Evolutionary conservation across 2,888 invertebrate genomes (phyloP).

Genomic region (Drosophila limbata): DNA sequence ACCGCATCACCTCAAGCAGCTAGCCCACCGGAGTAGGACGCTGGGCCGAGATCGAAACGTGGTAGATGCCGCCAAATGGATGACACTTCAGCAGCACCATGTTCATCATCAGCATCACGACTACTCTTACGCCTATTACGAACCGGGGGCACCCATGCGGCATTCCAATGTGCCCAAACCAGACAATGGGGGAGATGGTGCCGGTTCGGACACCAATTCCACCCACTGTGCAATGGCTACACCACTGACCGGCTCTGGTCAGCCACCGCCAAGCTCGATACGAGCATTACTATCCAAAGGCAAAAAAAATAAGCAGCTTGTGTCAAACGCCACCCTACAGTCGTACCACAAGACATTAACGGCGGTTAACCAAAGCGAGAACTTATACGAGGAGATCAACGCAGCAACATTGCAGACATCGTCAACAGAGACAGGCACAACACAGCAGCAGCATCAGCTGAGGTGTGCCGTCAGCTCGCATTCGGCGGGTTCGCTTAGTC

Average conservation of each 20-base stretch:
- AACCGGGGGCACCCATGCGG: constrained; percentile 88
- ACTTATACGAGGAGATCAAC: constrained; percentile 83
- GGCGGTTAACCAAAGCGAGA: constrained; percentile 59
- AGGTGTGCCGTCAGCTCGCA: constrained; percentile 83
- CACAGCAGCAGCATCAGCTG: background rate
- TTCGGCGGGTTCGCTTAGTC: constrained; percentile 89
- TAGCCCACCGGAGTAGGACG: constrained; percentile 40
- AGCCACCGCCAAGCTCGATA: constrained; percentile 84
- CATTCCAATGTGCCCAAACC: constrained; percentile 89
- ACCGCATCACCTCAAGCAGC: constrained; percentile 54
- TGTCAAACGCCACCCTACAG: constrained; percentile 86
- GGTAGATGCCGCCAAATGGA: constrained; percentile 49
- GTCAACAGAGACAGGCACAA: constrained; percentile 42
- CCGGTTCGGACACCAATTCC: background rate
- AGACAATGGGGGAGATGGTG: constrained; percentile 18
- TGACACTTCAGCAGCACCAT: constrained; percentile 63
- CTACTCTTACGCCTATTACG: constrained; percentile 94
- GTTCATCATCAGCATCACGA: constrained; percentile 85
- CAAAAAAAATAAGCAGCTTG: constrained; percentile 83
- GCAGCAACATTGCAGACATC: constrained; percentile 64
- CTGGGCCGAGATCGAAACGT: constrained; percentile 54
- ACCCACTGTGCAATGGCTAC: background rate
- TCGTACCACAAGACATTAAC: constrained; percentile 88
- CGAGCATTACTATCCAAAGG: constrained; percentile 84
- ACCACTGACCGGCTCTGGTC: constrained; percentile 59